Evolutionary conservation across 1,140 invertebrate species (phyloP).

Genomic region (Zaprionus africanus): DNA sequence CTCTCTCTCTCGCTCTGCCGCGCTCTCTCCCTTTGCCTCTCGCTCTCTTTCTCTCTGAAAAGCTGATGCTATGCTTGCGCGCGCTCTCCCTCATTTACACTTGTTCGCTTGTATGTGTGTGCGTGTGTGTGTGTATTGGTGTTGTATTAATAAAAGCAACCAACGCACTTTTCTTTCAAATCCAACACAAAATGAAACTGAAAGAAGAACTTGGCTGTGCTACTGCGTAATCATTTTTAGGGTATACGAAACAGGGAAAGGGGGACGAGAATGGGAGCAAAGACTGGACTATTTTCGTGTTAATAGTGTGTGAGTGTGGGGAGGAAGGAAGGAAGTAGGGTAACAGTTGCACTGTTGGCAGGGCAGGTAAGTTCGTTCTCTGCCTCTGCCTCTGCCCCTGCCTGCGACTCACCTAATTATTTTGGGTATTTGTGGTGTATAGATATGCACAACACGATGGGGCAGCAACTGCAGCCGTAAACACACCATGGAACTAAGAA

Average conservation of each 20-base stretch:
- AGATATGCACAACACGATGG: constrained; percentile 56
- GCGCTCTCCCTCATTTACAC: constrained; percentile 50
- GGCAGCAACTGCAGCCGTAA: constrained; percentile 54
- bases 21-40: constrained; percentile 17
- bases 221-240: constrained; percentile 78
- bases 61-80: constrained; percentile 46
- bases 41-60: constrained; percentile 43
- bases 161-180: constrained; percentile 77
- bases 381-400: background rate
- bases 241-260: background rate
- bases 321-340: constrained; percentile 18
- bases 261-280: background rate
- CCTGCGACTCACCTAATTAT: constrained; percentile 64
- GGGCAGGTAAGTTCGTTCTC: constrained; percentile 19
- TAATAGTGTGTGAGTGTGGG: constrained; percentile 15
- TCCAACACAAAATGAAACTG: constrained; percentile 66
- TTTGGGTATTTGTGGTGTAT: constrained; percentile 50
- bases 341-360: constrained; percentile 68
- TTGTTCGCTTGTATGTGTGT: constrained; percentile 46
- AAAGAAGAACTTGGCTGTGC: constrained; percentile 32
- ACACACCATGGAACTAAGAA: constrained; percentile 55
- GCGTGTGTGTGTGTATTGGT: constrained; percentile 43
- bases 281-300: constrained; percentile 63
- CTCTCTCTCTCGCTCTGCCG: constrained; percentile 15
- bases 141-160: constrained; percentile 80